Base-by-base conservation (phyloP, 1,140 invertebrate species). In the Frieseomelitta varia region DNA sequence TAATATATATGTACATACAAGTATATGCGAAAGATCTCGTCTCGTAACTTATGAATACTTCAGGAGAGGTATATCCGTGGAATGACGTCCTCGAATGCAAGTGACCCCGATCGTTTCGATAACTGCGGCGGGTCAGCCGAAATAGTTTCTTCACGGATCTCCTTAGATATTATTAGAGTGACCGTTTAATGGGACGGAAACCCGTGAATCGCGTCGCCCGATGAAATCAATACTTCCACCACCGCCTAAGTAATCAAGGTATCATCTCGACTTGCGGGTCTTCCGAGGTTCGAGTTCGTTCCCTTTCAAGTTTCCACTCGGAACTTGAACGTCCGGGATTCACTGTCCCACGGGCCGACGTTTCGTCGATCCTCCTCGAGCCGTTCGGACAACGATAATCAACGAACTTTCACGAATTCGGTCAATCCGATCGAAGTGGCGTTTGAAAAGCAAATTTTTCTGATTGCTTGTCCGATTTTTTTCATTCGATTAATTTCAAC, bases 181-280 rank as follows among this genome's bases (percentile, higher is more conserved):
- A 85, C 91, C 90, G 91, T 91, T 93, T 92, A 93, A 93, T 91
- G 90, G 88, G 85, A 92, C 91, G 90, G 94, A 95, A 94, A 94
- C 94, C 94, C 87, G 91, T 94, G 89, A 94, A 94, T 94, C 89
- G 92, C 93, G 90, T 91, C 91, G 90, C 85, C 91, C 93, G 92
- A 94, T 94, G 93, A 93, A 94, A 95, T 95, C 94, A 94, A 95
- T 95, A 95, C 93, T 91, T 93, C 88, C 84, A 47, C 39, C 85
- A 92, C 84, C 88, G 91, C 92, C 93, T 93, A 92, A 94, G 93
- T 94, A 94, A 94, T 95, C 94, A 94, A 93, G 93, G 94, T 94
- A 95, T 95, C 93, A 94, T 94, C 92, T 93, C 93, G 92, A 94
- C 94, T 94, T 94, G 94, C 91, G 88, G 93, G 94, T 93, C 94